Evolutionary conservation across 2,113 vertebrate species (phyloP).

Genomic region (Oreochromis aureus): DNA sequence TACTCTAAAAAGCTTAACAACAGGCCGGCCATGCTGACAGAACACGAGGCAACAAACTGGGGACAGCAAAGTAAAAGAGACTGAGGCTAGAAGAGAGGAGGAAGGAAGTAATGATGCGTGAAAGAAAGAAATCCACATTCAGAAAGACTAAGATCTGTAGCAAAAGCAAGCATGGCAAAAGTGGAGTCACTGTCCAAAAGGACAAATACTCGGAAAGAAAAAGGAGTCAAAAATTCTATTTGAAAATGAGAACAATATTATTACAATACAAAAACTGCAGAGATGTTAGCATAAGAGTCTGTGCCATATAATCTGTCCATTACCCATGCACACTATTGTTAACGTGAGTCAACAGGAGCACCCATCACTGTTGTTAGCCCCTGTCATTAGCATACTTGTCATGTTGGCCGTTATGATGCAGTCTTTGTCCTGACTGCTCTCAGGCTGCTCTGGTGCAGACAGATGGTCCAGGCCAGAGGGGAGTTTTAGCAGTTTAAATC

Average conservation of each 20-base stretch:
- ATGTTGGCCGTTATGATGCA: background rate
- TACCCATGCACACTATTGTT: background rate
- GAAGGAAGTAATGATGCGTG: background rate
- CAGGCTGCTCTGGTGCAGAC: background rate
- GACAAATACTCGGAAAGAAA: background rate
- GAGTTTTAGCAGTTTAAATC: constrained; percentile 13
- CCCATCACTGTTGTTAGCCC: background rate
- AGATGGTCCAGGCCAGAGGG: constrained; percentile 33
- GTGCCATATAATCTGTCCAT: background rate
- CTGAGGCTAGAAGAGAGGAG: background rate
- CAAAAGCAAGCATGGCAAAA: background rate
- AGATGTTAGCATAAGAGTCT: background rate
- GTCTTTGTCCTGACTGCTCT: constrained; percentile 9
- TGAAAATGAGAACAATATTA: background rate
- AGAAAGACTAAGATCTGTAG: background rate
- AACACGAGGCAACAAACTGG: background rate
- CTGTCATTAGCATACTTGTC: background rate
- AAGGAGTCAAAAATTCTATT: background rate
- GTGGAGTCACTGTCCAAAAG: background rate
- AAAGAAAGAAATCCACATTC: background rate
- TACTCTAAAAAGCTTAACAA: constrained; percentile 56
- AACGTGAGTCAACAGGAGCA: background rate
- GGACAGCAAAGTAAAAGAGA: background rate
- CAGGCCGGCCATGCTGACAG: background rate
- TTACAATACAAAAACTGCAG: background rate